Conservation (phyloP, 2,797 vertebrate genomes). For the Poeciliopsis gracilis region DNA sequence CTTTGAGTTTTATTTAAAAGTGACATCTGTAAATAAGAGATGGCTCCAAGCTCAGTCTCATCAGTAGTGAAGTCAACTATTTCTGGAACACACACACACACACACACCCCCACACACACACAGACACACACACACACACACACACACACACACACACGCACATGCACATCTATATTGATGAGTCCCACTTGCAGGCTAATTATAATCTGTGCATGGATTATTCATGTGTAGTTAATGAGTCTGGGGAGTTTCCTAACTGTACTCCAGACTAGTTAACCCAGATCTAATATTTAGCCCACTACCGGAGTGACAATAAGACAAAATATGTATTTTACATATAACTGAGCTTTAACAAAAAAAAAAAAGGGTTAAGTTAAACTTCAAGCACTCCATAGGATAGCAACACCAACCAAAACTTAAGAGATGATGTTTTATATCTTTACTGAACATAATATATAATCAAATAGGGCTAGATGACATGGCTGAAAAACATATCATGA, state of each 20-base stretch:
- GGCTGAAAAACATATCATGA: no score
- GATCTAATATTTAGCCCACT: constrained; percentile 47
- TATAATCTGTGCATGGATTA: constrained; percentile 76
- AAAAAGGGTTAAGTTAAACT: not conserved
- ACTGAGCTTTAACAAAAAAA: not conserved
- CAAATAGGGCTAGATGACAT: not conserved
- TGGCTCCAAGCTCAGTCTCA: constrained; percentile 51
- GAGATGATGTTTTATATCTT: not conserved
- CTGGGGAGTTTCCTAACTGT: constrained; percentile 63
- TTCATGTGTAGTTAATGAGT: constrained; percentile 72
- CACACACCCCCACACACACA: constrained; percentile 13
- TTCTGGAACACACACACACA: constrained; percentile 40
- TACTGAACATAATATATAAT: not conserved
- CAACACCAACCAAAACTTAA: not conserved
- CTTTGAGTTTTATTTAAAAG: constrained; percentile 62
- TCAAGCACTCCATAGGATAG: not conserved
- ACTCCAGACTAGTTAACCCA: constrained; percentile 68
- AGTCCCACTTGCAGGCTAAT: constrained; percentile 66
- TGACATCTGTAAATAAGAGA: constrained; percentile 70
- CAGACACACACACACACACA: constrained; percentile 23
- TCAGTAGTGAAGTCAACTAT: constrained; percentile 60
- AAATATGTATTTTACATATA: not conserved
- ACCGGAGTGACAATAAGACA: not conserved
- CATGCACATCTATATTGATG: constrained; percentile 44
- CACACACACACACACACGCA: constrained; percentile 19